Base-by-base conservation (phyloP, 2,797 vertebrate genomes). In the Chaenodraco wilsoni region DNA sequence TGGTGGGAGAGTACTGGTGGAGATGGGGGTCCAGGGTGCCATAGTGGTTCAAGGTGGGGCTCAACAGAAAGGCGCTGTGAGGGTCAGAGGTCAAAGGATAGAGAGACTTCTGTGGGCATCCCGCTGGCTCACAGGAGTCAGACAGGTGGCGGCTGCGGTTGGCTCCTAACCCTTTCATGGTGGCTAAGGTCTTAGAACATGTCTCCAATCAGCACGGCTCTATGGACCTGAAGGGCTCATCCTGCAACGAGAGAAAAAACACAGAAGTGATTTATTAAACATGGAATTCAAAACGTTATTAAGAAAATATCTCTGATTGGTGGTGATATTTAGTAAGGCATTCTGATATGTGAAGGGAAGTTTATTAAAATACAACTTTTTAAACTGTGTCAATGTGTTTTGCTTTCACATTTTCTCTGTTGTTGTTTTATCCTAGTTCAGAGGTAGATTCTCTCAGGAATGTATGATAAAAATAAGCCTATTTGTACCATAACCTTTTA, bases 151-250 rank as follows among this genome's bases (percentile, higher is more conserved):
- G 97, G 86, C 95, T 95, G 92, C 97, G 97, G 91, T 96, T 97
- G 90, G 96, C 95, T 95, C 97, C 96, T 94, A 99, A 95, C 91
- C 98, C 96, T 95, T 99, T 99, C 98, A 99, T 99, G 93, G 91
- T 93, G 90, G 89, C 85, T 68, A 65, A 62, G 63, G 70, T 65
- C 73, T 93, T 91, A 96, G 83, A 95, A 87, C 96, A 97, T 96
- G 44, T 78, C 86, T 80, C 69, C 78, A 69, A 78, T 84, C 83
- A 84, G 50, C 33, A 50, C 14, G 63, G 85, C 84, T 84, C 82
- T 87, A 88, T 63, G 85, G 85, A 90, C 89, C 88, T 75, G 81
- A 58, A 76, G 76, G 85, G 74, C 51, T 82, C 89, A 88, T 88
- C 90, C 95, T 95, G 82, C 58, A 88, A 82, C 2, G 61, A 12